phyloP scores from a whole-genome alignment of 2,888 invertebrate species.

The Netelia fuscicornis region DNA sequence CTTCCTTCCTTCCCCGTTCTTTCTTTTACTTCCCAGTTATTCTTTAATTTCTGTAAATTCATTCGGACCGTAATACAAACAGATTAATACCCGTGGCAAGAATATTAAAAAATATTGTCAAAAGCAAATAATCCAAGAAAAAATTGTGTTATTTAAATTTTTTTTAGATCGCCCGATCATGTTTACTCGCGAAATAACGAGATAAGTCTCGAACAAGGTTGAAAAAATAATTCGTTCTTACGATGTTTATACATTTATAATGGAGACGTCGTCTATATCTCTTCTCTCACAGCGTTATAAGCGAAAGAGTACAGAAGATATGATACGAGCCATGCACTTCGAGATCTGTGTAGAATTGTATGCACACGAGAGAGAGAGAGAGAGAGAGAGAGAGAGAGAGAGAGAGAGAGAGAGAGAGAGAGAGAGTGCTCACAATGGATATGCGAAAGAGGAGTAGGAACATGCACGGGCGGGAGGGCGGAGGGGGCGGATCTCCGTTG shows the following conservation, averaged over 20 bases:
- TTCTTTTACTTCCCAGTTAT: too few relatives aligned
- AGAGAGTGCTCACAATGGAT: conserved; percentile 41
- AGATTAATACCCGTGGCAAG: too few relatives aligned
- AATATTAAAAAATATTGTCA: too few relatives aligned
- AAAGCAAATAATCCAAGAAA: too few relatives aligned
- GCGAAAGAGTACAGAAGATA: not conserved
- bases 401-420: conserved; percentile 11
- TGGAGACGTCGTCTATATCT: conserved; percentile 1
- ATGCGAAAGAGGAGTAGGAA: conserved; percentile 2
- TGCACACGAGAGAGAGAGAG: conserved; percentile 7
- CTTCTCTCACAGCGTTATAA: not conserved
- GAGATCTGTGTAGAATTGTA: not conserved
- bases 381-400: conserved; percentile 16
- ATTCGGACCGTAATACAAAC: too few relatives aligned
- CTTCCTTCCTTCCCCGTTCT: not conserved
- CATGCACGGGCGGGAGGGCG: conserved; percentile 19
- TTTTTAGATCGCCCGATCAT: too few relatives aligned
- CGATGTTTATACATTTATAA: conserved; percentile 3
- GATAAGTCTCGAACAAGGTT: too few relatives aligned
- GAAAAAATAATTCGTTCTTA: conserved; percentile 5
- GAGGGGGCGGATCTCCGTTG: not conserved
- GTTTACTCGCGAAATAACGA: too few relatives aligned
- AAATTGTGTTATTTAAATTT: too few relatives aligned
- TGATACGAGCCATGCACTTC: conserved; percentile 25
- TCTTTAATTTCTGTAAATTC: too few relatives aligned